A percentile compares a stretch with the other conserved stretches of the same genome.
Evolutionary conservation across 2,888 invertebrate species (phyloP).

Genomic region (Patella caerulea): DNA sequence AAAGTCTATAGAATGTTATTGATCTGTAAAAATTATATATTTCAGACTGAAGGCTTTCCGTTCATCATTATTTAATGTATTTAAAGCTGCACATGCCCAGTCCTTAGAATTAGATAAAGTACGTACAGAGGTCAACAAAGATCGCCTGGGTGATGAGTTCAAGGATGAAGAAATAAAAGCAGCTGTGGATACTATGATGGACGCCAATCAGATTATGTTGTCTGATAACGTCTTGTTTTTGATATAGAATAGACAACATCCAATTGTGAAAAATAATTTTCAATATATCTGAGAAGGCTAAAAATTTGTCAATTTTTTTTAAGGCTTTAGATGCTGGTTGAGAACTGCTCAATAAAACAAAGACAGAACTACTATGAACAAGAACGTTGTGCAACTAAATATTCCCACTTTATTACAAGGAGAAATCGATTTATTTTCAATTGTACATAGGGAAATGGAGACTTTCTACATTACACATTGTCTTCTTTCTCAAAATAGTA

Average conservation of each 20-base stretch:
- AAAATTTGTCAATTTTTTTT: no score
- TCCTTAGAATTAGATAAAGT: conserved; percentile 81
- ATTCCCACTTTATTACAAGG: no score
- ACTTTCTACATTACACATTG: no score
- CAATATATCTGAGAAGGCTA: no score
- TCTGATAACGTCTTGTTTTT: conserved; percentile 68
- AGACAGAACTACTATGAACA: conserved; percentile 26
- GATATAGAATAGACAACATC: conserved; percentile 44
- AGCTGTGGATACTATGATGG: conserved; percentile 87
- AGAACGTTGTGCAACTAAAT: neutral
- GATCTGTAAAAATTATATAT: conserved; percentile 12
- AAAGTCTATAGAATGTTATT: no score
- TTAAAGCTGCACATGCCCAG: conserved; percentile 84
- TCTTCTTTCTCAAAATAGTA: no score
- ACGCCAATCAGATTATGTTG: conserved; percentile 93
- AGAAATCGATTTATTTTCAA: no score
- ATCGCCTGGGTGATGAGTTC: conserved; percentile 68
- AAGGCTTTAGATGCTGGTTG: no score
- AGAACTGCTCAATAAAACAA: conserved; percentile 13
- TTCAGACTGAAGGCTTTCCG: conserved; percentile 80
- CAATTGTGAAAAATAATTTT: neutral
- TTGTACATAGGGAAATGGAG: no score
- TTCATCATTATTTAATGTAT: conserved; percentile 81
- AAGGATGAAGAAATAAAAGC: conserved; percentile 81
- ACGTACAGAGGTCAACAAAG: conserved; percentile 78